Conservation (phyloP, 1,140 invertebrate genomes). For the Solenopsis invicta region DNA sequence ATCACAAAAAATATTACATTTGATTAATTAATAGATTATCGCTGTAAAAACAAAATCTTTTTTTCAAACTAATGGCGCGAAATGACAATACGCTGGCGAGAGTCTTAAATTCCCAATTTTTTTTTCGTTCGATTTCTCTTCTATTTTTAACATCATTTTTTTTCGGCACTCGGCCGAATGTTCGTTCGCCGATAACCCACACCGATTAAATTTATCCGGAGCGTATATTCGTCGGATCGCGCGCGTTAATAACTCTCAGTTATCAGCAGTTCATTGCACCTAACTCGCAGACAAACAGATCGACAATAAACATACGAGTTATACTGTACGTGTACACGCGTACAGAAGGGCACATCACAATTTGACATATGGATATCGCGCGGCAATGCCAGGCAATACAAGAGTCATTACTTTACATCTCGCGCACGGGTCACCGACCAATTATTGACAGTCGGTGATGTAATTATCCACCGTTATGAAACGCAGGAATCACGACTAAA, state of each 20-base stretch:
- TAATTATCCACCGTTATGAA: constrained; percentile 63
- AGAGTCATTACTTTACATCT: constrained; percentile 56
- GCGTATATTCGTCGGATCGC: constrained; percentile 42
- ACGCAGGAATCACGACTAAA: constrained; percentile 59
- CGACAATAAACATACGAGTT: constrained; percentile 59
- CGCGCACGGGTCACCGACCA: constrained; percentile 56
- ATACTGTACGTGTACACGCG: constrained; percentile 34
- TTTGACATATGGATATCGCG: constrained; percentile 60
- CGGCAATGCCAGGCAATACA: constrained; percentile 51
- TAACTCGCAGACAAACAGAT: constrained; percentile 44
- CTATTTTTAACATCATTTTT: neutral
- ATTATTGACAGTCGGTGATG: constrained; percentile 72
- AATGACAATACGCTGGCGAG: neutral
- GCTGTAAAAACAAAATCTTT: neutral
- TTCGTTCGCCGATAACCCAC: constrained; percentile 44
- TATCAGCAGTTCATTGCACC: constrained; percentile 60
- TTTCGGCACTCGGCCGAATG: neutral
- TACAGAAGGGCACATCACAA: constrained; percentile 52
- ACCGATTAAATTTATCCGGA: constrained; percentile 53
- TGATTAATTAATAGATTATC: neutral
- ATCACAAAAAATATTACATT: neutral
- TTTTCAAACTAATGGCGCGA: neutral
- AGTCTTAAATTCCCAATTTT: neutral
- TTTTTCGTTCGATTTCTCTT: neutral
- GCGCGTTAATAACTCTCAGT: constrained; percentile 63